Base-by-base conservation (phyloP, 2,888 invertebrate genomes). In the Shargacucullia verbasci region DNA sequence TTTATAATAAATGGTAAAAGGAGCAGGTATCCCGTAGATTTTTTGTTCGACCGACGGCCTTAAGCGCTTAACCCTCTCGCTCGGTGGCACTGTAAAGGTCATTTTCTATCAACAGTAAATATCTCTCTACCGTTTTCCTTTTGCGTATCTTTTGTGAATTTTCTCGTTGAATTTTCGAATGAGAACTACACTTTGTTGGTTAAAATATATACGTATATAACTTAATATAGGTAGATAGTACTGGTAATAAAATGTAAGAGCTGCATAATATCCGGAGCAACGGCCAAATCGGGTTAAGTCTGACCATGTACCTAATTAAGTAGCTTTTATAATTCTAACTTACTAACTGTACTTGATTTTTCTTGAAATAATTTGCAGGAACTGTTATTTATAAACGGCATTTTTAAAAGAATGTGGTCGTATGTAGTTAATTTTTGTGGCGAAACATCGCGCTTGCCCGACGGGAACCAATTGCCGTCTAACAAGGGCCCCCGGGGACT, bases 401-500 rank as follows among this genome's bases (percentile, higher is more conserved):
- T 34, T 47, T 29, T n/a, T 47, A 35, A 20, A 62, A 55, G 55
- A 49, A 45, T 43, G 44, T 12, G 38, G 48, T 15, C 35, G 50
- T 41, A 14, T 49, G 45, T 31, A 61, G 34, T 37, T 49, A 55
- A 59, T 71, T 73, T 54, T 45, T 40, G 46, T 40, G 38, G 40
- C 8, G 59, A 66, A 68, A 74, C 68, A 59, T 40, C 41, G 34
- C 47, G 46, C 20, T 13, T 41, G 56, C 47, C 69, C 56, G 27
- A 45, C 13, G 59, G 59, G 60, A 75, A 55, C 60, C 69, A 70
- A 77, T 78, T 78, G 66, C 59, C 62, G 46, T 60, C 59, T 73
- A 76, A 76, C 78, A 70, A 79, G 72, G 43, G 46, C 43, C 69
- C 57, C 57, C 10, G 14, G 74, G 55, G 71, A 62, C 62, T 66